These are phyloP conservation scores for Nothura maculosa DNA, from an alignment of 2,797 vertebrate genomes.

Conservation along the genomic window DNA sequence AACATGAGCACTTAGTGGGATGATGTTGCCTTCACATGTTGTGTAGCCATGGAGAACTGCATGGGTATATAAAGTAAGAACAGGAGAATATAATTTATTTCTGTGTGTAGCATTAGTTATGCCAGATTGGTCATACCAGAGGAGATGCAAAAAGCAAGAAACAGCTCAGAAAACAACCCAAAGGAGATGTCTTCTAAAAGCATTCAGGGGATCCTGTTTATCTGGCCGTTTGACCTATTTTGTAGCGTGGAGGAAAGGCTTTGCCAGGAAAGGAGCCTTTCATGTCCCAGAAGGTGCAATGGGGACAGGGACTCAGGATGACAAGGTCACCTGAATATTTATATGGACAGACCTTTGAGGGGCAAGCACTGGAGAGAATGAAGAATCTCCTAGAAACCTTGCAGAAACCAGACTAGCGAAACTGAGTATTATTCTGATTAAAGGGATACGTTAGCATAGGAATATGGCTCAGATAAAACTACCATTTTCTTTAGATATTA, in stretches of 20 bases:
- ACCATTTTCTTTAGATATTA: neutral
- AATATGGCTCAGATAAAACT: neutral
- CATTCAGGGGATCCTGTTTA: neutral
- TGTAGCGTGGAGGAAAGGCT: neutral
- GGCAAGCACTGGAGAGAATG: neutral
- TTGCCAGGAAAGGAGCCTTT: neutral
- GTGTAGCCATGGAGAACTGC: neutral
- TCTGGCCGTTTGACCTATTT: rapidly evolving
- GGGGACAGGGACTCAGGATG: neutral
- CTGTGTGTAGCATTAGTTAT: neutral
- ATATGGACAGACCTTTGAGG: rapidly evolving
- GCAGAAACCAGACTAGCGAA: neutral
- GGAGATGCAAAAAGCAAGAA: neutral
- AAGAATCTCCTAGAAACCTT: neutral
- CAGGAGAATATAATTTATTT: neutral
- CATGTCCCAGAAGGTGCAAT: rapidly evolving
- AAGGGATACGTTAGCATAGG: neutral
- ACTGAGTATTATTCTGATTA: neutral
- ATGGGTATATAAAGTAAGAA: neutral
- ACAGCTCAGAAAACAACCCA: neutral
- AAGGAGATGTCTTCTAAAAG: neutral
- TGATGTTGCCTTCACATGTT: conserved; percentile 7
- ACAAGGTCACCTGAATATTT: neutral
- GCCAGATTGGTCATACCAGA: neutral
- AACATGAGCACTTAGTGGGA: neutral